Base-by-base conservation (phyloP, 2,888 invertebrate genomes). In the Oeneis ivallda region DNA sequence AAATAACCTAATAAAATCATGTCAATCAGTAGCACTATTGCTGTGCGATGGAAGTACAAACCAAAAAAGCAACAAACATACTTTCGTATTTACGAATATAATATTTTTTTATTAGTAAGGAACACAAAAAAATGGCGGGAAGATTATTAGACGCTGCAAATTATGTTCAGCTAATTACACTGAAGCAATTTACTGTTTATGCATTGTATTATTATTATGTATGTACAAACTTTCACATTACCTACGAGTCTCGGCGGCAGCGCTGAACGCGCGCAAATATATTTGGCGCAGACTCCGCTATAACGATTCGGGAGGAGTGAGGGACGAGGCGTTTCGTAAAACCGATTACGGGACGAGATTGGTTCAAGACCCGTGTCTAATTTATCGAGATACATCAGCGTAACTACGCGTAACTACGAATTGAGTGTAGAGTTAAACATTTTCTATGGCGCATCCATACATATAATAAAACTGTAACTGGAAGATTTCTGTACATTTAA, bases 341-440 rank as follows among this genome's bases (percentile, higher is more conserved):
- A 81, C 80, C 81, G 84, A 87, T 87, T 87, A 83, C 83, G 75
- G 79, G 78, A 75, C 74, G 76, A 84, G 85, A 86, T 87, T 84
- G 83, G 83, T 80, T 84, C 80, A 81, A 81, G 77, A 81, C 77
- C 83, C 84, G 84, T 86, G 79, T 85, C 85, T 84, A 86, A 87
- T 88, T 87, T 86, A 86, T 86, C 85, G 81, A 82, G 82, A 83
- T 84, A 82, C 78, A 83, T 85, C 81, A 78, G 74, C 70, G 70
- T 69, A 69, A 63, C 70, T 65, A 58, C 57, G 74, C 70, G 70
- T 69, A 69, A 63, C 70, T 65, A 58, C 57, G 63, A 58, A 52
- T 63, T 56, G 59, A 45, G 43, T 47, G 45, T 56, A 17, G 54
- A 39, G 26, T 45, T 54, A 47, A 61, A 67, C 57, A 53, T 62